These are phyloP conservation scores for Heliconius ethilla DNA, from an alignment of 2,888 invertebrate species.

Conservation along the genomic window DNA sequence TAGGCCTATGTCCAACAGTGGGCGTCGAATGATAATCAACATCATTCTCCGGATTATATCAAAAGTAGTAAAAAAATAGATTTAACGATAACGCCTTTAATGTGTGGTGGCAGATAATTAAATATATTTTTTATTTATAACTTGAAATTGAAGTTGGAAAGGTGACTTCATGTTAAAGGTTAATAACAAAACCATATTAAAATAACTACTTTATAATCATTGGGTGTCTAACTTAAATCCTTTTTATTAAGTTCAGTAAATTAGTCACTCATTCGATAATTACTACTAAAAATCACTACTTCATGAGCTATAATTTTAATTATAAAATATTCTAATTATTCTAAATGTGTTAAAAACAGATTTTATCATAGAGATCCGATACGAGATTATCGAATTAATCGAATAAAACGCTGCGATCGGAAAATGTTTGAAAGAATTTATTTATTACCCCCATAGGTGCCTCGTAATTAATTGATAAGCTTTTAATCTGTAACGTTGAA, in stretches of 20 bases:
- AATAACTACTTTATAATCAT: background rate
- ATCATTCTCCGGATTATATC: background rate
- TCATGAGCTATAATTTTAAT: background rate
- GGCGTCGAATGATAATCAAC: background rate
- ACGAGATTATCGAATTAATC: constrained; percentile 24
- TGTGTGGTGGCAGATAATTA: too few relatives aligned
- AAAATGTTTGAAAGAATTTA: constrained; percentile 19
- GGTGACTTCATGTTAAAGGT: background rate
- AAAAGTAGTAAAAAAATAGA: background rate
- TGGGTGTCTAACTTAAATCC: background rate
- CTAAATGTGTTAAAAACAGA: constrained; percentile 18
- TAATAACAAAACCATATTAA: background rate
- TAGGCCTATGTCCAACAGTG: too few relatives aligned
- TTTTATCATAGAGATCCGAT: constrained; percentile 5
- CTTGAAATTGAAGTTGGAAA: too few relatives aligned
- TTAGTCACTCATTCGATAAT: background rate
- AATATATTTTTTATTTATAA: too few relatives aligned
- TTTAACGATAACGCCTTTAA: background rate
- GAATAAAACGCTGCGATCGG: constrained; percentile 6
- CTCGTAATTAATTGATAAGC: constrained; percentile 26
- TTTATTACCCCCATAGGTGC: constrained; percentile 19
- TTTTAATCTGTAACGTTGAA: constrained; percentile 11
- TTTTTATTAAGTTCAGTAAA: background rate
- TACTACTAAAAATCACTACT: background rate
- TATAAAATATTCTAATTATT: constrained; percentile 15